Conservation (phyloP, 1,140 invertebrate species). For the Pachypeltis micranthus region DNA sequence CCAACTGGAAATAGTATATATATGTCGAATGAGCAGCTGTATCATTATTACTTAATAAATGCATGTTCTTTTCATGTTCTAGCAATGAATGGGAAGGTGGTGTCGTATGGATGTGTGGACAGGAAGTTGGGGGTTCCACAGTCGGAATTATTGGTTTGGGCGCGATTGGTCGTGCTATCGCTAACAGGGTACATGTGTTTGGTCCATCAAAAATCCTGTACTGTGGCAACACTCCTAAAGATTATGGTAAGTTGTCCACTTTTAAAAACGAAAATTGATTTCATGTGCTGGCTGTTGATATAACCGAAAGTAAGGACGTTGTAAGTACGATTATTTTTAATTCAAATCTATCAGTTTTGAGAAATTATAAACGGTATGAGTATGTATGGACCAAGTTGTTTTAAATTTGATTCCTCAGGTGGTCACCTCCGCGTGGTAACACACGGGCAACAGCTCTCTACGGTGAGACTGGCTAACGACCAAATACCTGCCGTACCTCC, state of each 20-base stretch:
- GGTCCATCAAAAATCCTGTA: constrained; percentile 57
- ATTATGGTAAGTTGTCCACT: constrained; percentile 31
- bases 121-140: constrained; percentile 54
- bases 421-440: too few relatives aligned
- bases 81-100: background rate
- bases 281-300: too few relatives aligned
- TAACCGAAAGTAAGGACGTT: too few relatives aligned
- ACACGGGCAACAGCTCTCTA: too few relatives aligned
- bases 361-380: too few relatives aligned
- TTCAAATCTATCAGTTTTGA: too few relatives aligned
- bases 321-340: too few relatives aligned
- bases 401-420: too few relatives aligned
- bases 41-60: constrained; percentile 3
- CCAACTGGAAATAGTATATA: background rate
- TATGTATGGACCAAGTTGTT: too few relatives aligned
- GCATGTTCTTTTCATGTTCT: background rate
- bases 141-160: constrained; percentile 73
- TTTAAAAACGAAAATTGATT: constrained; percentile 22
- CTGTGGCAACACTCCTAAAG: constrained; percentile 47
- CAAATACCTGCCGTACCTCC: too few relatives aligned
- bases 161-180: constrained; percentile 59
- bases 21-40: background rate
- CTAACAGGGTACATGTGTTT: constrained; percentile 54
- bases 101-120: constrained; percentile 39
- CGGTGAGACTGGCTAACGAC: too few relatives aligned